Base-by-base conservation (phyloP, 2,888 invertebrate genomes). In the Corythucha ciliata region DNA sequence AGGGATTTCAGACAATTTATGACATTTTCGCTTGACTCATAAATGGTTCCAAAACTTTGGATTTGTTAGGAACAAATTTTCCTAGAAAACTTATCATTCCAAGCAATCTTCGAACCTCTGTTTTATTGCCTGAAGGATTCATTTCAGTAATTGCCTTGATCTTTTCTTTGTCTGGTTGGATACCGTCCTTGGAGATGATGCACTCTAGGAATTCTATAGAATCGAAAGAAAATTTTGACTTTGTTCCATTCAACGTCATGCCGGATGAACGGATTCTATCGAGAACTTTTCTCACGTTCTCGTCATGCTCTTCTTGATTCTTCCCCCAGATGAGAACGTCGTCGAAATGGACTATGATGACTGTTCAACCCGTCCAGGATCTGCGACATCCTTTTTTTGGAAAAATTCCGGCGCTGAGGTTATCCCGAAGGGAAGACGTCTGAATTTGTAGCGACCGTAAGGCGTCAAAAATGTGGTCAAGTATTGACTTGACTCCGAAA, bases 121-220 rank as follows among this genome's bases (percentile, higher is more conserved):
- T 39, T 12, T 39, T 32, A 33, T 20, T 44, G 16, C 25, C 45
- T 16, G 54, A 54, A 26, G 42, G 16, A 2, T 25, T 27, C 20
- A 42, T 47, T 26, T 53, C 40, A 6, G 40, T 14, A 33, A 56
- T 56, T 20, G 54, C 54, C 29, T 47, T 52, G 20, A 57, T 46
- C 47, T 57, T 58, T 16, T 41, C 25, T 16, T 46, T 39, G 37
- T 47, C 52, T 24, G 45, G 29, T 5, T 8, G 10, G 20, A 61
- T 39, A 14, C 58, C 59, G 24, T 56, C 25, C 20, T 54, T 46
- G 24, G 50, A 53, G 20, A 61, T 44, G 27, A 45, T 55, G 29
- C 56, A 56, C 8, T 61, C 62, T 36, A 63, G 37, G 46, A 49
- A 59, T n/a, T n/a, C n/a, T n/a, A n/a, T n/a, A n/a, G n/a, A n/a